Conservation (phyloP, 1,140 invertebrate genomes). For the Oreohelix idahoensis region DNA sequence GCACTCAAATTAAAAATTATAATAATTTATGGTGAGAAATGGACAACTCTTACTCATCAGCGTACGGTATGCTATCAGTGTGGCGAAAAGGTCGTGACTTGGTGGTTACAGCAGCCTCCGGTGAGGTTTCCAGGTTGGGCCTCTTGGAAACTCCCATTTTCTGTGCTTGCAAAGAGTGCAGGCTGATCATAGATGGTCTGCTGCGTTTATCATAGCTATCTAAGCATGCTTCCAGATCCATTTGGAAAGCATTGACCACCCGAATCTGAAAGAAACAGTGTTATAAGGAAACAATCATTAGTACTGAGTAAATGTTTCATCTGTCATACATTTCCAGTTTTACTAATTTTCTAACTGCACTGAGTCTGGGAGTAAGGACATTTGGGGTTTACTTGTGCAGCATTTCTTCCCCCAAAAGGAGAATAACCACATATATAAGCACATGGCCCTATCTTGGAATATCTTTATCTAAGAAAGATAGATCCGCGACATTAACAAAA, state of each 20-base stretch:
- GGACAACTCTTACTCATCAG: constrained; percentile 60
- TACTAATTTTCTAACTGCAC: too few species aligned
- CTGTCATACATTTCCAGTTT: too few species aligned
- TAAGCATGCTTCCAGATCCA: constrained; percentile 92
- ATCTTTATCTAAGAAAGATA: too few species aligned
- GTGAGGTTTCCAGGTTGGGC: constrained; percentile 64
- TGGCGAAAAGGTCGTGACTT: constrained; percentile 45
- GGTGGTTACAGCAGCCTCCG: constrained; percentile 59
- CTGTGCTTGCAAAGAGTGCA: constrained; percentile 68
- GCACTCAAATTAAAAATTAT: neutral
- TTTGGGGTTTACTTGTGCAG: too few species aligned
- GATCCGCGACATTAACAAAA: too few species aligned
- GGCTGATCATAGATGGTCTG: constrained; percentile 69
- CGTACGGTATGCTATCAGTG: constrained; percentile 68
- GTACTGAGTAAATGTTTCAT: too few species aligned
- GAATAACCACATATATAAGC: too few species aligned
- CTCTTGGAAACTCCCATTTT: constrained; percentile 59
- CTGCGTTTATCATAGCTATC: constrained; percentile 81
- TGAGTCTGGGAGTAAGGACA: too few species aligned
- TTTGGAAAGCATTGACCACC: constrained; percentile 99
- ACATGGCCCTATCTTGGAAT: too few species aligned
- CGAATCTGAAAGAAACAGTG: constrained; percentile 86
- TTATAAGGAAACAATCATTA: too few species aligned
- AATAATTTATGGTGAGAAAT: neutral
- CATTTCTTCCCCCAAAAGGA: too few species aligned